Conservation (phyloP, 2,113 vertebrate genomes). For the Grus americana region DNA sequence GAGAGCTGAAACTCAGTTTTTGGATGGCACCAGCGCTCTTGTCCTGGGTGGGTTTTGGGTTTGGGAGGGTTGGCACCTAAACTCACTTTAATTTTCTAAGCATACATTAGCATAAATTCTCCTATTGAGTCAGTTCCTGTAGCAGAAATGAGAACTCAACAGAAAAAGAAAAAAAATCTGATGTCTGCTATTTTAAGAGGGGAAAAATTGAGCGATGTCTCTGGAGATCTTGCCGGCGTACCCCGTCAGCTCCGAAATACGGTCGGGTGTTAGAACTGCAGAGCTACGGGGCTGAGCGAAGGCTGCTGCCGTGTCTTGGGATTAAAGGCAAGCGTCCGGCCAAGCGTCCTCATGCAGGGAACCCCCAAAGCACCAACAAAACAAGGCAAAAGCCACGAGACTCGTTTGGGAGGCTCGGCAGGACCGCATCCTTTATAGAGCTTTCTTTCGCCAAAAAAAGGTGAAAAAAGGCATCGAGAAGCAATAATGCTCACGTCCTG, state of each 20-base stretch:
- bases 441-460: not conserved
- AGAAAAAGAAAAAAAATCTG: not conserved
- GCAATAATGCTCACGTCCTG: not conserved
- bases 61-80: not conserved
- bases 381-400: not conserved
- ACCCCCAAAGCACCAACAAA: not conserved
- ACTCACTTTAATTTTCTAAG: not conserved
- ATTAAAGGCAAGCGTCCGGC: not conserved
- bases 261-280: fast-evolving
- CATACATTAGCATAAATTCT: not conserved
- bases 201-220: not conserved
- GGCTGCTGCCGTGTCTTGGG: not conserved
- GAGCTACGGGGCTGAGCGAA: fast-evolving
- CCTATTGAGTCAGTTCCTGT: not conserved
- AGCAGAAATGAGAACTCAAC: not conserved
- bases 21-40: fast-evolving
- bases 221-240: not conserved
- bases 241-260: not conserved
- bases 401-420: fast-evolving
- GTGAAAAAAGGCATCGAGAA: not conserved
- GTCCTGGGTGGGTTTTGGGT: not conserved
- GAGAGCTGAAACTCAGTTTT: not conserved
- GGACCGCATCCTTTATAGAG: not conserved
- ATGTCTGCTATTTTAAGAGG: not conserved
- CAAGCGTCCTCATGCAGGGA: not conserved